phyloP scores from a whole-genome alignment of 2,113 vertebrate genomes.

The Plecotus auritus region DNA sequence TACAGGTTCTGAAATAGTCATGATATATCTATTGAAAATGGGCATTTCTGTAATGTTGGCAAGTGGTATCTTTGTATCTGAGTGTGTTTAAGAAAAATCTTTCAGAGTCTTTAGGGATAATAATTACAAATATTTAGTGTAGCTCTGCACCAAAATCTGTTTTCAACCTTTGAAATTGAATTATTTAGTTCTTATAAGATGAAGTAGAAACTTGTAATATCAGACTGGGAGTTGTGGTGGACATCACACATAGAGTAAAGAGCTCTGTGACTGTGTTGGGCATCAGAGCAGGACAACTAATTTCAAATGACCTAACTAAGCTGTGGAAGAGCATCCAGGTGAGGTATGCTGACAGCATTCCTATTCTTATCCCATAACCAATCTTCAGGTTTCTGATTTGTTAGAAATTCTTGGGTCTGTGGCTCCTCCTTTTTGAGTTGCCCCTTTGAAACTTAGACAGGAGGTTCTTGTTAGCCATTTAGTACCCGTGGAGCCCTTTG shows the following conservation, averaged over 20 bases:
- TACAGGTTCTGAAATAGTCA: neutral
- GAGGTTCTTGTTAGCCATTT: neutral
- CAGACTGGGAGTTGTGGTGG: neutral
- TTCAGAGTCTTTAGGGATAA: neutral
- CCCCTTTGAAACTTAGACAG: slow-evolving; percentile 3
- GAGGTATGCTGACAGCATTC: neutral
- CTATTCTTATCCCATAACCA: neutral
- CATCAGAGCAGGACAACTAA: neutral
- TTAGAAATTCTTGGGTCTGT: neutral
- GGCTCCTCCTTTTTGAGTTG: neutral
- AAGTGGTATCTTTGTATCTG: neutral
- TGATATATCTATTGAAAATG: neutral
- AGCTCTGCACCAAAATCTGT: neutral
- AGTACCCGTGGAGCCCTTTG: neutral
- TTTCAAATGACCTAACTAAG: neutral
- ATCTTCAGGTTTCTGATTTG: neutral
- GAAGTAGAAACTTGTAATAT: neutral
- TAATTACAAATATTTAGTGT: neutral
- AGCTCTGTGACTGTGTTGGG: neutral
- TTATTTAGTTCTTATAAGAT: neutral
- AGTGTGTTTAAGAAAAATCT: neutral
- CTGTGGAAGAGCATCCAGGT: neutral
- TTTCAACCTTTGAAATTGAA: neutral
- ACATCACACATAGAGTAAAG: neutral
- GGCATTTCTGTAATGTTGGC: neutral